phyloP scores from a whole-genome alignment of 2,888 invertebrate species.

The Megaustenia siamemsis region DNA sequence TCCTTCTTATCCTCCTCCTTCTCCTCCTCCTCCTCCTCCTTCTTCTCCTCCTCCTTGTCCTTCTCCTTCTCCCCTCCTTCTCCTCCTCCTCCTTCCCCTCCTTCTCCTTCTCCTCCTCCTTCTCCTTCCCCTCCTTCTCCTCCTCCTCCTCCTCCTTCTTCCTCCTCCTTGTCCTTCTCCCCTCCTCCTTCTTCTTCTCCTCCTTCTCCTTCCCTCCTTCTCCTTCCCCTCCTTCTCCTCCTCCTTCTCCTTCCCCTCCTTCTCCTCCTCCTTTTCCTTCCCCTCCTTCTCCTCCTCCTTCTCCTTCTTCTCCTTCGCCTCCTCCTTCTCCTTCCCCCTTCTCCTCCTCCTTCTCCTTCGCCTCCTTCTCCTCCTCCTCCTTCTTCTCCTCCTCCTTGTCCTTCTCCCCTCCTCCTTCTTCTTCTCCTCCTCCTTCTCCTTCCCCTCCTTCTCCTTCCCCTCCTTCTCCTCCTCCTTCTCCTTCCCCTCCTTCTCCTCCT shows the following conservation, averaged over 20 bases:
- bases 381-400: background rate
- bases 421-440: background rate
- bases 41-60: background rate
- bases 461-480: constrained; percentile 20
- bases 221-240: constrained; percentile 10
- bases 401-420: background rate
- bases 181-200: background rate
- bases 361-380: too few species aligned
- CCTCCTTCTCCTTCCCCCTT: constrained; percentile 7
- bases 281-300: background rate
- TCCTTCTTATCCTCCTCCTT: too few species aligned
- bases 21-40: background rate
- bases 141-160: background rate
- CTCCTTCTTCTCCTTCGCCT: too few species aligned
- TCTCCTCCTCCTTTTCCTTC: constrained; percentile 1
- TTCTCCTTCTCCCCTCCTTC: background rate
- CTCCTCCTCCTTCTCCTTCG: constrained; percentile 21
- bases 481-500: too few species aligned
- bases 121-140: background rate
- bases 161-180: background rate
- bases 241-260: constrained; percentile 19
- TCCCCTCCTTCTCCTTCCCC: background rate
- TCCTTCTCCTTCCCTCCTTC: background rate
- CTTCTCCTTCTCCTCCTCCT: background rate
- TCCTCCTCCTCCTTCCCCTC: background rate